Evolutionary conservation across 2,797 vertebrate species (phyloP).

Genomic region (Lerista edwardsae): DNA sequence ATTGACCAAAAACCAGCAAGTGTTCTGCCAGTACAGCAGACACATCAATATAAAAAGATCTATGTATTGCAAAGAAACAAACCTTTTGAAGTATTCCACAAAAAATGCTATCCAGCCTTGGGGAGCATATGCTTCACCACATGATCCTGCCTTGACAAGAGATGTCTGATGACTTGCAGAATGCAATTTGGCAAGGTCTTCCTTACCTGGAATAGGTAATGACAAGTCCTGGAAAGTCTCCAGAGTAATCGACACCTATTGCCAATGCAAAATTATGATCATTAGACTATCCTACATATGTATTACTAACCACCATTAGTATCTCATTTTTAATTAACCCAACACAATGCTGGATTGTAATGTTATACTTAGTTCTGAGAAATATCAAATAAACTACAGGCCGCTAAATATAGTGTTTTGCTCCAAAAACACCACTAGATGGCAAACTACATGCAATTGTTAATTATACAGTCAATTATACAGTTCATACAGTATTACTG

Average conservation of each 20-base stretch:
- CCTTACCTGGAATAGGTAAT: slow-evolving; percentile 97
- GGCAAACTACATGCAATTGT: neutral
- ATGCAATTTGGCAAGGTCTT: slow-evolving; percentile 97
- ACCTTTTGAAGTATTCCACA: slow-evolving; percentile 99
- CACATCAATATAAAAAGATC: slow-evolving; percentile 59
- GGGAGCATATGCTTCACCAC: slow-evolving; percentile 94
- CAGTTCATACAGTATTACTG: neutral
- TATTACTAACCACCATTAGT: too few species aligned
- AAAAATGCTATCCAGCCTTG: slow-evolving; percentile 98
- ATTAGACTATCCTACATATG: neutral
- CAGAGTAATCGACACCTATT: slow-evolving; percentile 93
- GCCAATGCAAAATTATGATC: slow-evolving; percentile 13
- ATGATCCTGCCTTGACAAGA: slow-evolving; percentile 94
- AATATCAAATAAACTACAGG: neutral
- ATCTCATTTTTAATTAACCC: neutral
- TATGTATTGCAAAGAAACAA: slow-evolving; percentile 31
- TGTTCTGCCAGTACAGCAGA: slow-evolving; percentile 77
- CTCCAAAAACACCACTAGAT: slow-evolving; percentile 1
- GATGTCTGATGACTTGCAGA: slow-evolving; percentile 94
- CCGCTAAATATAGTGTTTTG: neutral
- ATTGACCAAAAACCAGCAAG: slow-evolving; percentile 75
- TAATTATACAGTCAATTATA: neutral
- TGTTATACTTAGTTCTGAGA: neutral
- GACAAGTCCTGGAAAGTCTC: slow-evolving; percentile 99
- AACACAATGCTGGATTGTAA: neutral